These are phyloP conservation scores for Limnephilus rhombicus DNA, from an alignment of 2,888 invertebrate genomes.

Conservation along the genomic window DNA sequence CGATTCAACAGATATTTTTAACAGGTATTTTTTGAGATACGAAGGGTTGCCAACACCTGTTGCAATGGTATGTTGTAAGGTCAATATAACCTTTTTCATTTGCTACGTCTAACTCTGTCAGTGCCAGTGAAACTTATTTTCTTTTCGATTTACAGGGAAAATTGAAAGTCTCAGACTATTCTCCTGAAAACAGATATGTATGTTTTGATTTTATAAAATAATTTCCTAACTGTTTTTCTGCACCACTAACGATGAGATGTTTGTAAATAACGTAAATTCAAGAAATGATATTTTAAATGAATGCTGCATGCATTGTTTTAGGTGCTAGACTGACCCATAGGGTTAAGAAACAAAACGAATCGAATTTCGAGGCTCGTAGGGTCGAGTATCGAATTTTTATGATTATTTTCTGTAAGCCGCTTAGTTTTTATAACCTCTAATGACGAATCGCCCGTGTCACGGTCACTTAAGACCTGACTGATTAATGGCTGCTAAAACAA, in stretches of 20 bases:
- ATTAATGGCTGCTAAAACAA: slow-evolving; percentile 20
- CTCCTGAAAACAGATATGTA: background rate
- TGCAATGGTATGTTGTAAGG: background rate
- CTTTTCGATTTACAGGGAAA: background rate
- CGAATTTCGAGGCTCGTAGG: slow-evolving; percentile 20
- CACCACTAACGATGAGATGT: background rate
- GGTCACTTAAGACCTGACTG: slow-evolving; percentile 37
- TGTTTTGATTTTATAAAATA: background rate
- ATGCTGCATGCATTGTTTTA: background rate
- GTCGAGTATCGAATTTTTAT: background rate
- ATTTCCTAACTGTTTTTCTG: background rate
- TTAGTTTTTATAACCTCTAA: slow-evolving; percentile 28
- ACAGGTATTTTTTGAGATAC: too few relatives aligned
- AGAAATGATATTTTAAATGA: background rate
- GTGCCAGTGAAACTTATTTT: background rate
- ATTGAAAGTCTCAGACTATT: background rate
- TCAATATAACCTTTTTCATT: background rate
- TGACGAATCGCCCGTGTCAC: slow-evolving; percentile 44
- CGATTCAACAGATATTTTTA: too few relatives aligned
- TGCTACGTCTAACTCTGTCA: background rate
- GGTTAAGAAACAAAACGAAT: slow-evolving; percentile 27
- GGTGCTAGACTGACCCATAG: background rate
- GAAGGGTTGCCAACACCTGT: too few relatives aligned
- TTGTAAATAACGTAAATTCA: background rate
- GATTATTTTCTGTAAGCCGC: slow-evolving; percentile 22